These are phyloP conservation scores for Phalera bucephala DNA, from an alignment of 2,888 invertebrate genomes.

Conservation along the genomic window DNA sequence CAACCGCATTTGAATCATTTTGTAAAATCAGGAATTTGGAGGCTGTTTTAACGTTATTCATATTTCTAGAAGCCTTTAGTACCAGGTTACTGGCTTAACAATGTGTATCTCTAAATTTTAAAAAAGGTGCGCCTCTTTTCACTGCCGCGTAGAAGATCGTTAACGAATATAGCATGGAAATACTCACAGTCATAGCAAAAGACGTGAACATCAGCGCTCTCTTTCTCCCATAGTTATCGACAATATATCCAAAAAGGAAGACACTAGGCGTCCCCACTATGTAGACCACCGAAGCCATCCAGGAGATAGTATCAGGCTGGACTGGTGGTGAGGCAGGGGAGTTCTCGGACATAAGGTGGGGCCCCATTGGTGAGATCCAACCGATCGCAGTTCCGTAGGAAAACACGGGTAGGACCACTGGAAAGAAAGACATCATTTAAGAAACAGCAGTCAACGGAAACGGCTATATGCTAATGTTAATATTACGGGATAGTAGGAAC, in stretches of 20 bases:
- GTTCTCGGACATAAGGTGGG: constrained; percentile 69
- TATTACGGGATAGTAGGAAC: no score
- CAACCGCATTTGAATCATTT: no score
- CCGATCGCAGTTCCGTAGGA: constrained; percentile 81
- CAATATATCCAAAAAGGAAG: constrained; percentile 77
- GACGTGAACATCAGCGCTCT: constrained; percentile 70
- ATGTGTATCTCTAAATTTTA: no score
- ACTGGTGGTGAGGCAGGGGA: constrained; percentile 68
- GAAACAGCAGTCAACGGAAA: neutral
- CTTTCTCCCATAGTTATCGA: constrained; percentile 80
- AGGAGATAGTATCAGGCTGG: constrained; percentile 72
- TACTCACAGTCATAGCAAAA: constrained; percentile 68
- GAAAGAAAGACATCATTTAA: constrained; percentile 14
- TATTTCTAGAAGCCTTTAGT: no score
- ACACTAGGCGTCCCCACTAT: constrained; percentile 80
- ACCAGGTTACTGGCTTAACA: no score
- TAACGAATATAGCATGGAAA: no score
- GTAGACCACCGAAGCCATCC: constrained; percentile 82
- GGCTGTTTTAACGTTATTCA: no score
- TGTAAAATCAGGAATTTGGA: no score
- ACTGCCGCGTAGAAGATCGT: no score
- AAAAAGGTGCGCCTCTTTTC: no score
- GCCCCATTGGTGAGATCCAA: constrained; percentile 82
- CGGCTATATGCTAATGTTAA: neutral
- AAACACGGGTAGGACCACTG: constrained; percentile 81